Evolutionary conservation across 2,888 invertebrate species (phyloP).

Genomic region (Gari tellinella): DNA sequence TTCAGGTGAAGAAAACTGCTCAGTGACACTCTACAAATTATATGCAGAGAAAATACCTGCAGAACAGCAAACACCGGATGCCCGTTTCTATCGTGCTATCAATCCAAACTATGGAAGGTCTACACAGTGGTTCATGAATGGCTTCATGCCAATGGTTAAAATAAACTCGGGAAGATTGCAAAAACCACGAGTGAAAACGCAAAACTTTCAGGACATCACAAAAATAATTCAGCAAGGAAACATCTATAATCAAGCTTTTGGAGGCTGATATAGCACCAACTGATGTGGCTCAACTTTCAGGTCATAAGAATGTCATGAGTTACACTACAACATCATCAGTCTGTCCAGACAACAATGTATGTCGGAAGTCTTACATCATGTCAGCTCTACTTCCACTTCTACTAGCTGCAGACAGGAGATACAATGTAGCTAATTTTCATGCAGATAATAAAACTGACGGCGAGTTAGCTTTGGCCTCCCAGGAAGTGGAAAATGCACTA

Average conservation of each 20-base stretch:
- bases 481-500: conserved; percentile 7
- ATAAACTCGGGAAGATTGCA: conserved; percentile 2
- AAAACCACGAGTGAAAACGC: conserved; percentile 2
- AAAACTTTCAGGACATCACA: not conserved
- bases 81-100: too few relatives aligned
- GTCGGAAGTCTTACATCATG: not conserved
- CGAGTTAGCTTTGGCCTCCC: not conserved
- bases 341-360: not conserved
- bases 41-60: too few relatives aligned
- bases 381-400: not conserved
- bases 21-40: too few relatives aligned
- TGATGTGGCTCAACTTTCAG: conserved; percentile 10
- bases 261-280: not conserved
- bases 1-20: too few relatives aligned
- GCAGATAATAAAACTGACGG: not conserved
- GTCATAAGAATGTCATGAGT: conserved; percentile 8
- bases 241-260: not conserved
- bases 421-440: too few relatives aligned
- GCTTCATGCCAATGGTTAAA: conserved; percentile 5
- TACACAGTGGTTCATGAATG: not conserved
- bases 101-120: too few relatives aligned
- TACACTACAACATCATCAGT: conserved; percentile 1
- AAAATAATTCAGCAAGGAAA: conserved; percentile 8
- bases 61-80: too few relatives aligned
- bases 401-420: too few relatives aligned